phyloP scores from a whole-genome alignment of 1,140 invertebrate species.

The Drosophila obscura region DNA sequence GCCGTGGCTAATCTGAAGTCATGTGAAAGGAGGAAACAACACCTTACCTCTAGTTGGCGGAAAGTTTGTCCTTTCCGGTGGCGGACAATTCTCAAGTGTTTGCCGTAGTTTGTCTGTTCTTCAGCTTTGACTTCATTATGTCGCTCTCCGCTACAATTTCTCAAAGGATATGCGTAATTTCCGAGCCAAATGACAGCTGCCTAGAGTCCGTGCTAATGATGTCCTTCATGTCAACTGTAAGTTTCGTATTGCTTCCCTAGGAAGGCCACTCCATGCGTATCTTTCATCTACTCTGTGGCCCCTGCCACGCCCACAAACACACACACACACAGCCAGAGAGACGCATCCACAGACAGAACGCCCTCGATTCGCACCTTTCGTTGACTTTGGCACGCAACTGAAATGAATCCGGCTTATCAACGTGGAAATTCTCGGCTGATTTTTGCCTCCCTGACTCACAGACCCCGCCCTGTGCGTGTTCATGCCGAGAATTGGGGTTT shows the following conservation, averaged over 20 bases:
- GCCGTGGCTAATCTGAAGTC: constrained; percentile 24
- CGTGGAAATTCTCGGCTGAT: constrained; percentile 47
- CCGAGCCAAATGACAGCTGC: constrained; percentile 44
- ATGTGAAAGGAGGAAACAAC: constrained; percentile 3
- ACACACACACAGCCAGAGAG: not conserved
- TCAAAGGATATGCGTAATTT: constrained; percentile 76
- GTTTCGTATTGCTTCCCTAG: constrained; percentile 40
- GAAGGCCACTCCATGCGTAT: not conserved
- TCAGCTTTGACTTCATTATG: constrained; percentile 59
- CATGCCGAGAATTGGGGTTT: constrained; percentile 37
- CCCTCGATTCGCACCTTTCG: constrained; percentile 41
- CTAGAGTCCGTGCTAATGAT: constrained; percentile 53
- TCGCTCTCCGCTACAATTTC: constrained; percentile 62
- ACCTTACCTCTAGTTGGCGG: constrained; percentile 6
- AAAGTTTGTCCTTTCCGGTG: constrained; percentile 26
- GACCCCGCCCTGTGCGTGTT: constrained; percentile 28
- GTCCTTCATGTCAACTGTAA: constrained; percentile 51
- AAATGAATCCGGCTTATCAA: constrained; percentile 68
- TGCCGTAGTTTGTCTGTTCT: constrained; percentile 54
- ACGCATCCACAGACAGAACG: constrained; percentile 3
- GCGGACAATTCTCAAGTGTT: constrained; percentile 32
- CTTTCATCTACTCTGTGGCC: constrained; percentile 9
- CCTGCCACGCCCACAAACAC: not conserved
- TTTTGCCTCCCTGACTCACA: constrained; percentile 5
- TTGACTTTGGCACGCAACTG: constrained; percentile 48